Percentiles rank a stretch among this genome's conserved stretches.
Conservation (phyloP, 2,797 vertebrate genomes). For the Vultur gryphus region DNA sequence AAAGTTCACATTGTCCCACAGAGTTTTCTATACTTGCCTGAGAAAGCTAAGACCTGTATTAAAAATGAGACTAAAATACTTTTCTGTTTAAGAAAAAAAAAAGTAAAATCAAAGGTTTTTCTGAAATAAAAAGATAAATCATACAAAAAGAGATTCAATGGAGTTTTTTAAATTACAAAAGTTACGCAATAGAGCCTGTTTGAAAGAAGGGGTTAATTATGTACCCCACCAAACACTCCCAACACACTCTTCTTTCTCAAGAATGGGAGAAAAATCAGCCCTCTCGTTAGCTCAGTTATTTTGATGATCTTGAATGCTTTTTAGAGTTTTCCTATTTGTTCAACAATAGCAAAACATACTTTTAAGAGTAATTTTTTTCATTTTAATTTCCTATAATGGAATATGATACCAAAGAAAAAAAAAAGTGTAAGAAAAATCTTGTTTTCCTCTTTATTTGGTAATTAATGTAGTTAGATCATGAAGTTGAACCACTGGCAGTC, state of each 20-base stretch:
- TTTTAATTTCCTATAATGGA: not conserved
- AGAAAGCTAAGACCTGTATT: not conserved
- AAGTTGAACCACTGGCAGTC: not conserved
- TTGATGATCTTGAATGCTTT: not conserved
- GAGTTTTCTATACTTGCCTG: not conserved
- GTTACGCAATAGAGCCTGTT: not conserved
- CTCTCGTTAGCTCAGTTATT: not conserved
- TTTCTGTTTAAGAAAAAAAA: not conserved
- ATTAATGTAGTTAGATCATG: not conserved
- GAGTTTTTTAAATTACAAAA: not conserved
- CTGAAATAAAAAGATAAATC: not conserved
- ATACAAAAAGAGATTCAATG: not conserved
- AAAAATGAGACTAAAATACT: not conserved
- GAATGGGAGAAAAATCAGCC: not conserved
- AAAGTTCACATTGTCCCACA: not conserved
- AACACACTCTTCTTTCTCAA: not conserved
- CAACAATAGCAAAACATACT: not conserved
- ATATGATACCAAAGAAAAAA: not conserved
- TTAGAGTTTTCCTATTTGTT: not conserved
- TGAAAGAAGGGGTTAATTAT: not conserved
- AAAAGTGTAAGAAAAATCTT: not conserved
- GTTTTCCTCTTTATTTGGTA: not conserved
- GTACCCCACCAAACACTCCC: not conserved
- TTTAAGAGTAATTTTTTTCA: not conserved
- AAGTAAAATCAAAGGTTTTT: not conserved